These are phyloP conservation scores for Phortica okadai DNA, from an alignment of 2,888 invertebrate species.

Conservation along the genomic window DNA sequence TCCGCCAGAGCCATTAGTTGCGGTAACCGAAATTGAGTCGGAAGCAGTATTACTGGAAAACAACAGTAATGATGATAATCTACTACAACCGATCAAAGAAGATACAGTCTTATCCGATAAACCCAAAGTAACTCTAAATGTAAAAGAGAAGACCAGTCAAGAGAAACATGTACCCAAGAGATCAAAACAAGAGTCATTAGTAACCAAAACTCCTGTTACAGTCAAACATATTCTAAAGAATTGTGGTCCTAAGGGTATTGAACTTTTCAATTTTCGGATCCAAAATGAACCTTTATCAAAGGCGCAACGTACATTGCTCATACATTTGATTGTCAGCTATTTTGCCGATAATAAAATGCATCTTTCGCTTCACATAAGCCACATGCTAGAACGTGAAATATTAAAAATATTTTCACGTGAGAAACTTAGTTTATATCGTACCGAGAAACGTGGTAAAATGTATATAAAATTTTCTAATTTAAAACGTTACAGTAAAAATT, in stretches of 20 bases:
- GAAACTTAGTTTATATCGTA: constrained; percentile 65
- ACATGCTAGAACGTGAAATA: constrained; percentile 66
- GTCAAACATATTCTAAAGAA: constrained; percentile 60
- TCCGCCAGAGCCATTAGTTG: constrained; percentile 53
- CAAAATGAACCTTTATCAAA: constrained; percentile 59
- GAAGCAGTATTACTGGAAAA: not conserved
- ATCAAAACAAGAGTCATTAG: too few relatives aligned
- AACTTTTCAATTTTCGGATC: constrained; percentile 55
- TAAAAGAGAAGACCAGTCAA: constrained; percentile 32
- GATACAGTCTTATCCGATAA: not conserved
- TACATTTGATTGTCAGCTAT: constrained; percentile 67
- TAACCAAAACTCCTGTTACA: constrained; percentile 38
- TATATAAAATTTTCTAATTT: constrained; percentile 70
- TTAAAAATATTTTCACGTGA: constrained; percentile 66
- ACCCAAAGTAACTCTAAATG: not conserved
- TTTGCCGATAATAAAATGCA: constrained; percentile 68
- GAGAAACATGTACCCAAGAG: too few relatives aligned
- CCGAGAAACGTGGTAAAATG: constrained; percentile 70
- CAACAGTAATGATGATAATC: too few relatives aligned
- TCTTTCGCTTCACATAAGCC: constrained; percentile 64
- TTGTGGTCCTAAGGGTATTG: constrained; percentile 55
- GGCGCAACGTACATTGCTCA: constrained; percentile 61
- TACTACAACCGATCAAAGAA: not conserved
- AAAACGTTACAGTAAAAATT: constrained; percentile 58
- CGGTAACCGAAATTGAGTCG: constrained; percentile 47